Percentiles rank a stretch among this genome's conserved stretches.
Conservation (phyloP, 2,888 invertebrate genomes). For the Tribolium freemani region DNA sequence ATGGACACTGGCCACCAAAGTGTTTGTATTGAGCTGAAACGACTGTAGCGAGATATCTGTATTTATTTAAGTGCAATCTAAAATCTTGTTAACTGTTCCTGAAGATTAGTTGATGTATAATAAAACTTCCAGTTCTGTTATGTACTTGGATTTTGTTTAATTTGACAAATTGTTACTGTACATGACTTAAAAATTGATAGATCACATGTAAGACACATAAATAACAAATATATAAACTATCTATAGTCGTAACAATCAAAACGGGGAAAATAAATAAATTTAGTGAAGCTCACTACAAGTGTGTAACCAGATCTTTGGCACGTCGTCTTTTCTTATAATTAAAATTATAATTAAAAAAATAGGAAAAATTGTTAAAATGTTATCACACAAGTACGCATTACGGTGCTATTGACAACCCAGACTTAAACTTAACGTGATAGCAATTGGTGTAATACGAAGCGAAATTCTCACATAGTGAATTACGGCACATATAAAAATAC, state of each 20-base stretch:
- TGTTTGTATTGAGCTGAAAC: background rate
- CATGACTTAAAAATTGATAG: conserved; percentile 29
- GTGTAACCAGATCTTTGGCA: conserved; percentile 37
- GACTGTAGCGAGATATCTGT: background rate
- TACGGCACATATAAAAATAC: conserved; percentile 42
- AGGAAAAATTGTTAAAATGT: background rate
- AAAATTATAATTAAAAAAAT: conserved; percentile 11
- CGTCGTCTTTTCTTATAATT: conserved; percentile 8
- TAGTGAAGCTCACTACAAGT: conserved; percentile 23
- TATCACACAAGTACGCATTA: conserved; percentile 12
- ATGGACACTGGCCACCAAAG: too few relatives aligned
- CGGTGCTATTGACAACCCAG: background rate
- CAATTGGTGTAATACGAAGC: conserved; percentile 21
- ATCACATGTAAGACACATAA: conserved; percentile 38
- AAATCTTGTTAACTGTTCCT: background rate
- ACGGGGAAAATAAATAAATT: conserved; percentile 8
- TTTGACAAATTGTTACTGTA: conserved; percentile 34
- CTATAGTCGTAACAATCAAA: conserved; percentile 34
- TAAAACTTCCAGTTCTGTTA: conserved; percentile 10
- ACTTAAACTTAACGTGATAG: conserved; percentile 1
- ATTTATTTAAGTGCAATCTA: background rate
- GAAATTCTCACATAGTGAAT: conserved; percentile 14
- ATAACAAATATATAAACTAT: conserved; percentile 44
- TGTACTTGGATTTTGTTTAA: conserved; percentile 7
- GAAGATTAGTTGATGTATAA: conserved; percentile 1